These are phyloP conservation scores for Prionace glauca DNA, from an alignment of 2,797 vertebrate species.

Conservation along the genomic window DNA sequence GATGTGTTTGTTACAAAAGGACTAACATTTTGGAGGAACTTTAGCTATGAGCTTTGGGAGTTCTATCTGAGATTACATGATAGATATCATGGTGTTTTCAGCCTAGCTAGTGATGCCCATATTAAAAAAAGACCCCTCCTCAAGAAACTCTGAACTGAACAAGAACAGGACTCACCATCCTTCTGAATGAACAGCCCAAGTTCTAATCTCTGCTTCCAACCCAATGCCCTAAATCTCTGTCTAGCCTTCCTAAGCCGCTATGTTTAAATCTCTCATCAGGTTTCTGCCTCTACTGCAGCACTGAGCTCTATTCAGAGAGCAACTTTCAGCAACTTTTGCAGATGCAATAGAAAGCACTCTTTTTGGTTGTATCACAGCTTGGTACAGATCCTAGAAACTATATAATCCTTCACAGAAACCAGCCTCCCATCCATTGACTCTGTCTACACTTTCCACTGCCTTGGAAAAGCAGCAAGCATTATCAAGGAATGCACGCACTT, in stretches of 20 bases:
- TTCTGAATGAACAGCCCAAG: background rate
- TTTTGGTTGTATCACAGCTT: no score
- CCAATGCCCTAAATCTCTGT: background rate
- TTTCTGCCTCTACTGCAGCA: background rate
- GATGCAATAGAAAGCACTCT: no score
- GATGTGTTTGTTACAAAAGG: background rate
- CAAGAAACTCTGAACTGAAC: background rate
- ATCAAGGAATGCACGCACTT: no score
- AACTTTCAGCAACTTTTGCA: no score
- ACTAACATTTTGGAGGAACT: background rate
- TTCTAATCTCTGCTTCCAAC: background rate
- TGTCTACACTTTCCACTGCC: no score
- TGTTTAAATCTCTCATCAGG: background rate
- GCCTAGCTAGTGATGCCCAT: no score
- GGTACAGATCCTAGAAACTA: no score
- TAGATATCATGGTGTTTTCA: background rate
- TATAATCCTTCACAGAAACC: no score
- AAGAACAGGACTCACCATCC: background rate
- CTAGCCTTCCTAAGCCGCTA: background rate
- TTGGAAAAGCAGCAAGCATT: no score
- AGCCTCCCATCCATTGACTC: no score
- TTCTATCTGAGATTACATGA: background rate
- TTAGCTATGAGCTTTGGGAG: background rate
- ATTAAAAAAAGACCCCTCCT: background rate
- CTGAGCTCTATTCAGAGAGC: background rate